A percentile compares a stretch with the other conserved stretches of the same genome.
phyloP scores from a whole-genome alignment of 1,140 invertebrate genomes.

The Ostrea edulis region DNA sequence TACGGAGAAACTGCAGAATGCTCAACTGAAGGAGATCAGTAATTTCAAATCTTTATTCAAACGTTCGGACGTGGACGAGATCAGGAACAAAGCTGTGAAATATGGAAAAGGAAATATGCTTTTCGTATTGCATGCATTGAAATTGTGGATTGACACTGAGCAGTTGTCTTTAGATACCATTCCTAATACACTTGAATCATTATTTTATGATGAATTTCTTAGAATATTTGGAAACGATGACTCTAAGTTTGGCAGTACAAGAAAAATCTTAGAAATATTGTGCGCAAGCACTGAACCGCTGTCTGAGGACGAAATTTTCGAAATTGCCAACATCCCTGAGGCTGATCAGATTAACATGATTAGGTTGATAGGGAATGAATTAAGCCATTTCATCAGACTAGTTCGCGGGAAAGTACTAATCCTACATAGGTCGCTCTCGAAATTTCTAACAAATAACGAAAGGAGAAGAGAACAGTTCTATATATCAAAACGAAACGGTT shows the following conservation, averaged over 20 bases:
- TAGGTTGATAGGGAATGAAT: conserved; percentile 13
- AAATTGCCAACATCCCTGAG: conserved; percentile 11
- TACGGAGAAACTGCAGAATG: not conserved
- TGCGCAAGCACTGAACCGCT: not conserved
- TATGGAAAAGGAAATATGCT: conserved; percentile 3
- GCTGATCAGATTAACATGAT: not conserved
- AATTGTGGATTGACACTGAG: not conserved
- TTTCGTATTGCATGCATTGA: not conserved
- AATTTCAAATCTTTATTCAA: not conserved
- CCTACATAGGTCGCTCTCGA: conserved; percentile 30
- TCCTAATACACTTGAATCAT: not conserved
- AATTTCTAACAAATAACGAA: not conserved
- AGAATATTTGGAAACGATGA: conserved; percentile 33
- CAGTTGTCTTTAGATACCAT: not conserved
- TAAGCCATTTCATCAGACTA: conserved; percentile 30
- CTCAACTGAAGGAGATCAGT: not conserved
- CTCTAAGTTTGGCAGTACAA: not conserved
- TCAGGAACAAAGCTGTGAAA: not conserved
- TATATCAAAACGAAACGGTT: not conserved
- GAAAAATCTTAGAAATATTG: conserved; percentile 27
- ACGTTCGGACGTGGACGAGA: not conserved
- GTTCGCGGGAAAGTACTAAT: not conserved
- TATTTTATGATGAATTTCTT: not conserved
- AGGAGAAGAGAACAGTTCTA: not conserved
- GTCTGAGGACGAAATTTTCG: conserved; percentile 1